phyloP scores from a whole-genome alignment of 2,888 invertebrate genomes.

The Hyposoter dolosus region DNA sequence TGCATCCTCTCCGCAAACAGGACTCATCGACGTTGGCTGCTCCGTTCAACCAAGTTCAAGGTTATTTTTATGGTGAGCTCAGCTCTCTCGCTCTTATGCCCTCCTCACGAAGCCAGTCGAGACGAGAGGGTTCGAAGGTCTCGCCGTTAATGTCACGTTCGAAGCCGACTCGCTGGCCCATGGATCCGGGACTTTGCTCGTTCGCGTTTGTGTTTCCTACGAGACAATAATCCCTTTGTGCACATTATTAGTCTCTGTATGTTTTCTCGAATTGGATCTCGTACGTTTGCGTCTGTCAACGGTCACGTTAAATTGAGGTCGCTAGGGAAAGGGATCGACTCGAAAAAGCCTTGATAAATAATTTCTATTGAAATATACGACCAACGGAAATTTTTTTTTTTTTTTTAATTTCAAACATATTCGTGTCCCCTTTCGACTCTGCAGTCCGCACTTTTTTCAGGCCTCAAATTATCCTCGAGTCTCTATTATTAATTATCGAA shows the following conservation, averaged over 20 bases:
- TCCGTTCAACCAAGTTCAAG: conserved; percentile 59
- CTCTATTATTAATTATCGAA: neutral
- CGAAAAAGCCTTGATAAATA: neutral
- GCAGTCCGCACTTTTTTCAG: too few relatives aligned
- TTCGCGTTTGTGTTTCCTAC: conserved; percentile 21
- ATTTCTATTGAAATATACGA: neutral
- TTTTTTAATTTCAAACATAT: neutral
- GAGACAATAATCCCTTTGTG: conserved; percentile 16
- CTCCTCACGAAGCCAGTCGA: neutral
- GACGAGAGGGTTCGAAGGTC: conserved; percentile 67
- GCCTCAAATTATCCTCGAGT: neutral
- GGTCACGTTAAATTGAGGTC: neutral
- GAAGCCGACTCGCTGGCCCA: conserved; percentile 78
- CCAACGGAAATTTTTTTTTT: neutral
- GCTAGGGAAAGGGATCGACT: neutral
- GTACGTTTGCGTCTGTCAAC: neutral
- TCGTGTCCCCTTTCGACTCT: neutral
- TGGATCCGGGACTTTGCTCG: conserved; percentile 80
- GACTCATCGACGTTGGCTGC: conserved; percentile 28
- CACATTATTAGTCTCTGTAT: neutral
- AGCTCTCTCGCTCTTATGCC: neutral
- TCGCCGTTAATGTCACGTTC: conserved; percentile 73
- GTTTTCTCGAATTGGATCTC: conserved; percentile 2
- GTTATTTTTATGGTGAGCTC: conserved; percentile 35
- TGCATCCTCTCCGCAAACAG: conserved; percentile 24